A percentile compares a stretch with the other conserved stretches of the same genome.
These are phyloP conservation scores for Channallabes apus DNA, from an alignment of 2,797 vertebrate genomes.

Conservation along the genomic window DNA sequence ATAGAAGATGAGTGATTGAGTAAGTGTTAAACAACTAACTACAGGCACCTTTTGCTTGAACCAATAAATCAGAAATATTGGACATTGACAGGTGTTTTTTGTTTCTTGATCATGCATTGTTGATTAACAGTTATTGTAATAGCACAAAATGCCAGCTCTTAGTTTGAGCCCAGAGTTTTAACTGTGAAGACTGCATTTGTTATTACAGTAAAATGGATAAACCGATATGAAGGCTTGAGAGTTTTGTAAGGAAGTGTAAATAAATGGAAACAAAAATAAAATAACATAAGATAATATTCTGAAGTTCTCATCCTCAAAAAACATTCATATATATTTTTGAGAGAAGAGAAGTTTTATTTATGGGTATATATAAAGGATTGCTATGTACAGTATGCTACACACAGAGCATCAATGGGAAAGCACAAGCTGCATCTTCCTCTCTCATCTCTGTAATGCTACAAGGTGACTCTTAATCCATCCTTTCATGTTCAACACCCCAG, in stretches of 20 bases:
- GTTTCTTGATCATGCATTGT: not conserved
- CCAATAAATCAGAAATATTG: not conserved
- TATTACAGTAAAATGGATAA: not conserved
- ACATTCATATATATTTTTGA: not conserved
- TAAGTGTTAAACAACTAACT: not conserved
- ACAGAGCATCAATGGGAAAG: not conserved
- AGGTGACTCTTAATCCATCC: conserved; percentile 49
- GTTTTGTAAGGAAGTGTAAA: not conserved
- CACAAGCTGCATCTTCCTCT: conserved; percentile 7
- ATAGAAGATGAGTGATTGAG: too few species aligned
- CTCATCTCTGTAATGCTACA: conserved; percentile 35
- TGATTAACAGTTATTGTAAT: not conserved
- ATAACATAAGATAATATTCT: not conserved
- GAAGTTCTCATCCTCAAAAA: not conserved
- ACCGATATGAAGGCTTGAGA: not conserved
- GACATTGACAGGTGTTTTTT: not conserved
- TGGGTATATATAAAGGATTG: not conserved
- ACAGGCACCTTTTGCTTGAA: too few species aligned
- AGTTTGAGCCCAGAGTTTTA: not conserved
- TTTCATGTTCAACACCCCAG: conserved; percentile 25
- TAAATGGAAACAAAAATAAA: not conserved
- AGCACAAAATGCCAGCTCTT: not conserved
- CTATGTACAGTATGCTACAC: not conserved
- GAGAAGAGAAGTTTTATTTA: not conserved
- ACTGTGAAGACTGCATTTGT: not conserved